Conservation (phyloP, 2,797 vertebrate genomes). For the Semaprochilodus insignis region DNA sequence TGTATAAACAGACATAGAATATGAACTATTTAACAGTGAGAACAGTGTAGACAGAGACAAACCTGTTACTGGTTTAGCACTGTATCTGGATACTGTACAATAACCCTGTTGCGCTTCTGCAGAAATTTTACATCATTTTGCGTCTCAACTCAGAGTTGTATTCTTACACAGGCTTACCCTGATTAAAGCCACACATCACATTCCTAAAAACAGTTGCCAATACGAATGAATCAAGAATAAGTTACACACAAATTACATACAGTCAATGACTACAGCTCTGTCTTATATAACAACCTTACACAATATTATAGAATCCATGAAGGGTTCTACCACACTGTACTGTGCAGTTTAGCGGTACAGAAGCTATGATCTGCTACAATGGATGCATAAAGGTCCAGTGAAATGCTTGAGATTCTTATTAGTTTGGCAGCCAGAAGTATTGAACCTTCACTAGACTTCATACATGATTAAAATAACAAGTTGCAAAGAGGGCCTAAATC, state of each 20-base stretch:
- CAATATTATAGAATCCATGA: background rate
- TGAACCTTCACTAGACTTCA: background rate
- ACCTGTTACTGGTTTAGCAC: background rate
- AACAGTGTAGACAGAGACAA: background rate
- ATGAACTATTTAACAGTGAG: background rate
- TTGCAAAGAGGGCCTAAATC: background rate
- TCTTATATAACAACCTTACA: no score
- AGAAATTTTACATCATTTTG: background rate
- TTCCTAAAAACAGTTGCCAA: no score
- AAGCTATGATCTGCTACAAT: background rate
- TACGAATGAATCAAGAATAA: no score
- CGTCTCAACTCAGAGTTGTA: no score
- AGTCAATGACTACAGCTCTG: no score
- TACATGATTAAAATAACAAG: background rate
- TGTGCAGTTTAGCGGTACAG: background rate
- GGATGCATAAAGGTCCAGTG: background rate
- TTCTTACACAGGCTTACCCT: no score
- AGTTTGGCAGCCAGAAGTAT: background rate
- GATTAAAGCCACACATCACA: no score
- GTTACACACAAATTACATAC: no score
- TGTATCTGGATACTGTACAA: background rate
- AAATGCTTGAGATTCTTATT: background rate
- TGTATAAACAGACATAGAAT: constrained; percentile 16
- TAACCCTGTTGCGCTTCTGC: background rate
- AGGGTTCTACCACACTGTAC: background rate